phyloP scores from a whole-genome alignment of 2,113 vertebrate genomes.

The Ramphastos sulfuratus region DNA sequence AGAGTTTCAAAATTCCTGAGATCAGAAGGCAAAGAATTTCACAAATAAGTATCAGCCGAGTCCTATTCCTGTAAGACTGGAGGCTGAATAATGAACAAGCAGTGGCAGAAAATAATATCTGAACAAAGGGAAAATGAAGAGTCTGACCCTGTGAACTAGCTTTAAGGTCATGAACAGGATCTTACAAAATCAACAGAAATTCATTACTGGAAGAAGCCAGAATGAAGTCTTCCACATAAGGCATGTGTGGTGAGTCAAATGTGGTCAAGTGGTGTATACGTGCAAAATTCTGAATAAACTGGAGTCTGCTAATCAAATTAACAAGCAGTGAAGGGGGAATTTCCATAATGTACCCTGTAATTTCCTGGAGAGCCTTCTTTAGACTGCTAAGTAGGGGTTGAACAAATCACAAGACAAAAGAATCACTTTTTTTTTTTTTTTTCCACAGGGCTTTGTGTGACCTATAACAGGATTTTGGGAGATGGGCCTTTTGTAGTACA shows the following conservation, averaged over 20 bases:
- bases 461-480: neutral
- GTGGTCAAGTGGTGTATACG: conserved; percentile 26
- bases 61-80: conserved; percentile 51
- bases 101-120: conserved; percentile 45
- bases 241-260: conserved; percentile 43
- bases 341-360: conserved; percentile 30
- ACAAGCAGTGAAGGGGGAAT: conserved; percentile 5
- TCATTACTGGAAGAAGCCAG: conserved; percentile 60
- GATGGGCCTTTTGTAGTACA: neutral
- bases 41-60: conserved; percentile 49
- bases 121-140: conserved; percentile 45
- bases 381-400: neutral
- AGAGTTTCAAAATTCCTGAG: conserved; percentile 57
- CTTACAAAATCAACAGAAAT: conserved; percentile 56
- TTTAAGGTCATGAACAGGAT: conserved; percentile 56
- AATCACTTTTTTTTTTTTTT: neutral
- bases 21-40: conserved; percentile 60
- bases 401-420: neutral
- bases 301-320: conserved; percentile 35
- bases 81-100: conserved; percentile 49
- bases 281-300: conserved; percentile 47
- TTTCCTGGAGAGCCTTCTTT: conserved; percentile 34
- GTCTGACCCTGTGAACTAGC: conserved; percentile 50
- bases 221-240: conserved; percentile 14
- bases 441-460: neutral